phyloP scores from a whole-genome alignment of 2,797 vertebrate species.

The Rhinoraja longicauda region DNA sequence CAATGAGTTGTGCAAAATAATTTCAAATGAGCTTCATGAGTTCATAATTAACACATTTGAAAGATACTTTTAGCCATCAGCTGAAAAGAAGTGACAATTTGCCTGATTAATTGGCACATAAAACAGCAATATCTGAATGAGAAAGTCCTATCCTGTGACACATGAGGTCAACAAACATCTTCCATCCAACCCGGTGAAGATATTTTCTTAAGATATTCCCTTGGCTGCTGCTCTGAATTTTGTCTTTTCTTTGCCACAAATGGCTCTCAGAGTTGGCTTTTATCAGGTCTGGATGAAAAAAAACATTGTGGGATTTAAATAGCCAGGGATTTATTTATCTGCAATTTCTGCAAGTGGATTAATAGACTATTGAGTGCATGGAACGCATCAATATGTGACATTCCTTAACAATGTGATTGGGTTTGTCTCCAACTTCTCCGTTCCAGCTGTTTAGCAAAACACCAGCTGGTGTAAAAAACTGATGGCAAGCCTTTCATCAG shows the following conservation, averaged over 20 bases:
- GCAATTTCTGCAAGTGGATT: not conserved
- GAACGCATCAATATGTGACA: not conserved
- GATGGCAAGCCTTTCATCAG: not conserved
- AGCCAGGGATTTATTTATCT: not conserved
- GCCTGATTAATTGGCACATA: not conserved
- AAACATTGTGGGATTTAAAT: not conserved
- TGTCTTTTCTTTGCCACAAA: not conserved
- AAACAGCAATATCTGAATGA: not conserved
- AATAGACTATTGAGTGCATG: not conserved
- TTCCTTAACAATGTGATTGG: not conserved
- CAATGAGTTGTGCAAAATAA: not conserved
- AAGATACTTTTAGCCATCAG: not conserved
- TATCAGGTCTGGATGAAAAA: not conserved
- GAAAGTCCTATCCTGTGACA: not conserved
- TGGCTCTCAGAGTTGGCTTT: not conserved
- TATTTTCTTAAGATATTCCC: not conserved
- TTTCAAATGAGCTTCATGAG: not conserved
- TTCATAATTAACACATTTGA: not conserved
- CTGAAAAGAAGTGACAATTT: not conserved
- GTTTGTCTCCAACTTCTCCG: not conserved
- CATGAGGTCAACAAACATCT: not conserved
- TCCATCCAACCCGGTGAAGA: not conserved
- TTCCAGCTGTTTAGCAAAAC: not conserved
- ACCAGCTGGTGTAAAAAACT: not conserved
- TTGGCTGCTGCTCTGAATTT: not conserved